Base-by-base conservation (phyloP, 2,888 invertebrate species). In the Melanostoma scalare region DNA sequence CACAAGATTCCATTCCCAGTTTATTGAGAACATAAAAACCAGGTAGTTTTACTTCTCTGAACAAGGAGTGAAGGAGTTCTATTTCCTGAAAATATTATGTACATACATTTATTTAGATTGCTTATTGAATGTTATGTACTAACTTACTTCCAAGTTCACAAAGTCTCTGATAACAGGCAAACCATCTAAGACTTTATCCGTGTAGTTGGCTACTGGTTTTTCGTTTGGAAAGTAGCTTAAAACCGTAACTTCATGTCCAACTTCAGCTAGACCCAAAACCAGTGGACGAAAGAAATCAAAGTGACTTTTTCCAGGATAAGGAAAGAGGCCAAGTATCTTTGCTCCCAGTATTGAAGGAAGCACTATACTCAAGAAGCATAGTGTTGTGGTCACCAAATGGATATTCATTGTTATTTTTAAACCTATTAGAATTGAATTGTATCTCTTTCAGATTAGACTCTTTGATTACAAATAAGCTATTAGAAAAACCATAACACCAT, bases 191-290 rank as follows among this genome's bases (percentile, higher is more conserved):
- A 86, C 85, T 10, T 87, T 78, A 65, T 90, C 89, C 46, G 88
- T 89, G 67, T 90, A 90, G 56, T 90, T 90, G 8, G 85, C 56
- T 9, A 87, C 67, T 0, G 88, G 86, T 6, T 88, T 71, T 42
- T 89, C 88, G 33, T 89, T 87, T 0, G 92, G 91, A 87, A 92
- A 92, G 78, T 90, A 90, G 67, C 91, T 90, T 3, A 92, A 88
- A 86, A 92, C 90, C 20, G 90, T 91, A 2, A 92, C 88, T 48
- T 92, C 88, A 81, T 92, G 92, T 1, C 92, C 92, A 10, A 89
- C 87, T 8, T 87, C 82, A 1, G 91, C 91, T 9, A 92, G 86
- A 8, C 88, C 90, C 78, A 89, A 87, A 42, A 92, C 87, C 0
- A 92, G 88, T 2, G 90, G 88, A 4, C 90, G 90, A 85, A 91